These are phyloP conservation scores for Drosophila repletoides DNA, from an alignment of 1,140 invertebrate genomes.

Conservation along the genomic window DNA sequence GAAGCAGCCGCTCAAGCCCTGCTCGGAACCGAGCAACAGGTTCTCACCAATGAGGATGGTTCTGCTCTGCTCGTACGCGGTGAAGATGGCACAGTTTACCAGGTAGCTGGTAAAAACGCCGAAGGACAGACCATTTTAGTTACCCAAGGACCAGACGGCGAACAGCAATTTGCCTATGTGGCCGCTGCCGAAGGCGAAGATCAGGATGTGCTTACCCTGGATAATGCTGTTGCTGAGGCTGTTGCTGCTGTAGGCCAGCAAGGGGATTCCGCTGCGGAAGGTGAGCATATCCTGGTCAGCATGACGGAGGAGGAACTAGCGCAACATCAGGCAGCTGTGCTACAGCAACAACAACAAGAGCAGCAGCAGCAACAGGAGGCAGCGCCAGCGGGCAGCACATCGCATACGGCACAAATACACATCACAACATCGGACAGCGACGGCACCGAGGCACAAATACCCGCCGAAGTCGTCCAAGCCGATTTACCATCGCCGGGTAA, in stretches of 20 bases:
- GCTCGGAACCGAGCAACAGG: slow-evolving; percentile 67
- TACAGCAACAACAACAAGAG: slow-evolving; percentile 64
- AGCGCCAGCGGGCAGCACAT: slow-evolving; percentile 44
- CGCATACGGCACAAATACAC: slow-evolving; percentile 68
- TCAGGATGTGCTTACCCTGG: slow-evolving; percentile 85
- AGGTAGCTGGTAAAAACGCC: slow-evolving; percentile 90
- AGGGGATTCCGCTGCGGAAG: slow-evolving; percentile 82
- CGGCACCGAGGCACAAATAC: slow-evolving; percentile 86
- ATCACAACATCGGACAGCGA: slow-evolving; percentile 84
- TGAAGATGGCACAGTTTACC: slow-evolving; percentile 85
- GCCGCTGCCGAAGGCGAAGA: slow-evolving; percentile 86
- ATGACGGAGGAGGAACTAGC: slow-evolving; percentile 83
- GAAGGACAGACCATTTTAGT: slow-evolving; percentile 88
- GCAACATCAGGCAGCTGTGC: slow-evolving; percentile 82
- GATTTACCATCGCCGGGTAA: slow-evolving; percentile 90
- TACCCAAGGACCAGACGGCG: slow-evolving; percentile 87
- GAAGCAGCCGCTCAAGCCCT: slow-evolving; percentile 65
- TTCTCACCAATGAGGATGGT: slow-evolving; percentile 80
- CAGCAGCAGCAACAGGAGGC: slow-evolving; percentile 36
- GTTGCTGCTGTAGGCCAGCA: slow-evolving; percentile 65
- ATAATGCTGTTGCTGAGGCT: slow-evolving; percentile 85
- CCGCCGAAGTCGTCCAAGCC: slow-evolving; percentile 91
- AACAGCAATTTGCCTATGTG: slow-evolving; percentile 88
- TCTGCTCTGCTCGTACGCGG: slow-evolving; percentile 86
- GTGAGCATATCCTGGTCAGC: slow-evolving; percentile 84